Evolutionary conservation across 2,797 vertebrate genomes (phyloP), one percentile per base, ranked within the genome.

Genomic region (Scolopax rusticola): DNA sequence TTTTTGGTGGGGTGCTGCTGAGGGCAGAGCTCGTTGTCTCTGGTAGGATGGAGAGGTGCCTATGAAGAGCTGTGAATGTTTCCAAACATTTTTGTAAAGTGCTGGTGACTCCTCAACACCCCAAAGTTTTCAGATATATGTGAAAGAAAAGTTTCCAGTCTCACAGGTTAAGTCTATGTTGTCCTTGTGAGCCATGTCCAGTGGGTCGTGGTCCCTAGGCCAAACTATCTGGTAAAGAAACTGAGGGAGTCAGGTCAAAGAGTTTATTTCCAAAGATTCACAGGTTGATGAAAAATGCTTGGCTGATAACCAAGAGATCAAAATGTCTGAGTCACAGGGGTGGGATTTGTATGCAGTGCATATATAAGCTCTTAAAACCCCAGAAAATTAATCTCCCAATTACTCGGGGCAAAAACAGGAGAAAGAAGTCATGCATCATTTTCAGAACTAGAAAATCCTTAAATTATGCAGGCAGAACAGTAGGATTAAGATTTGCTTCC

Each of bases 401-500:
- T 85, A 75, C 56, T 48, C 48, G 23, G 14, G 36, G 16, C 28
- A 91, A 81, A 91, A 89, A 2, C 19, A 68, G 25, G 53, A 89
- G 69, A 78, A 73, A 64, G 67, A 84, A 94, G 28, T 60, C 27
- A 80, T 5, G 1, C 61, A 60, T 56, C 2, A 87, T 84, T 89
- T 90, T 84, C 56, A 77, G 45, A 92, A 84, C 15, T 64, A 75
- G 41, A 89, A 88, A 83, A 87, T 77, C 56, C 57, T 64, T n/a
- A 45, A 36, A 59, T 89, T 84, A 70, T 33, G 32, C 18, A 83
- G 74, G n/a, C 15, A 63, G 74, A 63, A 25, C 38, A 57, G 28
- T 40, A 87, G 43, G 36, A 90, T 86, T 87, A 87, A 61, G 79
- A 78, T 78, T 87, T 92, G 16, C 33, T 74, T 90, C 85, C 63